A percentile compares a stretch with the other conserved stretches of the same genome.
phyloP scores from a whole-genome alignment of 2,888 invertebrate genomes.

The Stegana nigrithorax region DNA sequence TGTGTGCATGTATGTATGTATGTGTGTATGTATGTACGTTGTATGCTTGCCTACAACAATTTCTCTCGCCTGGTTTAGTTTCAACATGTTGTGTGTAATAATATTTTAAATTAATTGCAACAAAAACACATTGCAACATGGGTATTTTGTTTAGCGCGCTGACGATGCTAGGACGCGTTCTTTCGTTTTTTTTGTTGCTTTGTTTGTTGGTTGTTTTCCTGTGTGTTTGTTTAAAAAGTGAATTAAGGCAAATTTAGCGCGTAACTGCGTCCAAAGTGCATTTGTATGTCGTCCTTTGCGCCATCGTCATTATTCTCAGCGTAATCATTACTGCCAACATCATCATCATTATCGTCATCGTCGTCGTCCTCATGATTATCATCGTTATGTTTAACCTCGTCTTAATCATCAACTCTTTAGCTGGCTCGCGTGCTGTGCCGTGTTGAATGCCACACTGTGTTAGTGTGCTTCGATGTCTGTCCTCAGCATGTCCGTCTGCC shows the following conservation, averaged over 20 bases:
- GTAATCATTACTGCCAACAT: conserved; percentile 42
- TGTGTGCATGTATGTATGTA: conserved; percentile 21
- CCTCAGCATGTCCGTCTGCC: conserved; percentile 24
- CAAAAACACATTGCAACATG: conserved; percentile 45
- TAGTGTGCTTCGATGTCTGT: conserved; percentile 52
- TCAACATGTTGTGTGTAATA: conserved; percentile 46
- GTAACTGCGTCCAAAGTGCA: conserved; percentile 51
- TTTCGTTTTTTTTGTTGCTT: conserved; percentile 18
- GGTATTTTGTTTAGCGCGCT: conserved; percentile 13
- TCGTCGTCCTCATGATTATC: neutral
- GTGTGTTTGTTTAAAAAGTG: conserved; percentile 57
- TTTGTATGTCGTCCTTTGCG: conserved; percentile 51
- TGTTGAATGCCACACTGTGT: conserved; percentile 41
- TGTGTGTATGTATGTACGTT: conserved; percentile 7
- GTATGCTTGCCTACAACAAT: no score
- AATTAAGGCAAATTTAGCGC: conserved; percentile 62
- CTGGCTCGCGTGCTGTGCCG: conserved; percentile 31
- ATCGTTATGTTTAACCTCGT: neutral
- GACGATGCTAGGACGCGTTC: conserved; percentile 15
- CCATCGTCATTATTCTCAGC: conserved; percentile 44
- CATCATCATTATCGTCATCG: neutral
- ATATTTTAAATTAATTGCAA: conserved; percentile 66
- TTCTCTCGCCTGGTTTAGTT: neutral
- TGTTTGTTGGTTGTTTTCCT: conserved; percentile 26
- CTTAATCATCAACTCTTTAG: conserved; percentile 35